A percentile compares a stretch with the other conserved stretches of the same genome.
These are phyloP conservation scores for Chionis minor DNA, from an alignment of 2,113 vertebrate species.

Conservation along the genomic window DNA sequence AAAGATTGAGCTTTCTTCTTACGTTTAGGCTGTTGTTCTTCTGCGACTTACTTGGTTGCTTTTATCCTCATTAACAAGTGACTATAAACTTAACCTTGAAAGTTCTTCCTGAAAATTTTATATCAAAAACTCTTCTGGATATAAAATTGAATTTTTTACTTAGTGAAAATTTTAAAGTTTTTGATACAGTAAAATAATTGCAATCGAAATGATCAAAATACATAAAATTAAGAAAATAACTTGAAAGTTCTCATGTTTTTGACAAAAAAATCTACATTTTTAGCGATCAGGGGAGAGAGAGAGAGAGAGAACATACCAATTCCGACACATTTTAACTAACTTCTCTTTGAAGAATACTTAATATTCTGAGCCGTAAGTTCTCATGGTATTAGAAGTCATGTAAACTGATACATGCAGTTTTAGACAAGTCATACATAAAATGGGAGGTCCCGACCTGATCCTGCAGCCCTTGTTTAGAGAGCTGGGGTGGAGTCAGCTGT, in stretches of 20 bases:
- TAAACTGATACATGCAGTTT: background rate
- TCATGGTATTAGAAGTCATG: background rate
- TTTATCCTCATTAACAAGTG: background rate
- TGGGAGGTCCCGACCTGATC: background rate
- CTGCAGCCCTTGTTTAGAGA: background rate
- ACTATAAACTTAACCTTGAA: background rate
- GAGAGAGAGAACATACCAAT: background rate
- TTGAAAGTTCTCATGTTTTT: background rate
- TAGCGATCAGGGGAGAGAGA: background rate
- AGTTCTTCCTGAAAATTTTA: background rate
- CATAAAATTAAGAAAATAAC: background rate
- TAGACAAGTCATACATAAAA: background rate
- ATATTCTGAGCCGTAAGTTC: background rate
- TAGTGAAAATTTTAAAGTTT: background rate
- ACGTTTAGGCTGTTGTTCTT: background rate
- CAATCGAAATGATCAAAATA: background rate
- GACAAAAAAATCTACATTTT: background rate
- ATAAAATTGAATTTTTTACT: background rate
- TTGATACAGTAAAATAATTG: background rate
- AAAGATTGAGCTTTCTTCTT: background rate
- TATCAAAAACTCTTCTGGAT: background rate
- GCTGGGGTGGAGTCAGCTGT: background rate
- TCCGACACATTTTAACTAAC: background rate
- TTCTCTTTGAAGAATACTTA: background rate
- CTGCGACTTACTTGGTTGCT: background rate